Conservation (phyloP, 2,888 invertebrate genomes). For the Phytoseiulus persimilis region DNA sequence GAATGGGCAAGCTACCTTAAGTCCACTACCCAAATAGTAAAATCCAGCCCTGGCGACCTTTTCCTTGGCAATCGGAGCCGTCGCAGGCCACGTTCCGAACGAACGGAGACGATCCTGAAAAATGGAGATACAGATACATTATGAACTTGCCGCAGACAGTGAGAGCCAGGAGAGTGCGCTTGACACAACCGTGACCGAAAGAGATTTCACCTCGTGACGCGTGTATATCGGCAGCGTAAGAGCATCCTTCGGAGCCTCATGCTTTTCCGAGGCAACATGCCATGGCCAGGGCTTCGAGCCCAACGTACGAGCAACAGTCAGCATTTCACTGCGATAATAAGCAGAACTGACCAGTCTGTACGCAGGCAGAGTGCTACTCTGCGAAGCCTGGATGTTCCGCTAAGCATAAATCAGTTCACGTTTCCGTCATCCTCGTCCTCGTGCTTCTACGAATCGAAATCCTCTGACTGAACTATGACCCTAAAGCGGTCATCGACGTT, state of each 20-base stretch:
- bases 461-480: background rate
- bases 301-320: background rate
- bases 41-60: constrained; percentile 80
- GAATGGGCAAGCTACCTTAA: background rate
- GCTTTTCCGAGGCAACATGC: background rate
- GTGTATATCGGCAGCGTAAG: background rate
- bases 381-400: background rate
- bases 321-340: background rate
- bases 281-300: background rate
- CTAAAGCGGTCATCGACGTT: background rate
- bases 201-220: background rate
- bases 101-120: constrained; percentile 56
- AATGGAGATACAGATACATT: background rate
- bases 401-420: background rate
- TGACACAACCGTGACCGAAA: background rate
- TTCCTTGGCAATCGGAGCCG: constrained; percentile 68
- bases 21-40: constrained; percentile 65
- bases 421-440: background rate
- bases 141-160: background rate
- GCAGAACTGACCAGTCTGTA: background rate
- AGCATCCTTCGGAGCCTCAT: background rate
- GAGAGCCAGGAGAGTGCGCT: background rate
- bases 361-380: background rate
- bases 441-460: background rate
- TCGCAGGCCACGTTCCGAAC: constrained; percentile 70